phyloP scores from a whole-genome alignment of 2,797 vertebrate genomes.

The Poeciliopsis paucimaculata region DNA sequence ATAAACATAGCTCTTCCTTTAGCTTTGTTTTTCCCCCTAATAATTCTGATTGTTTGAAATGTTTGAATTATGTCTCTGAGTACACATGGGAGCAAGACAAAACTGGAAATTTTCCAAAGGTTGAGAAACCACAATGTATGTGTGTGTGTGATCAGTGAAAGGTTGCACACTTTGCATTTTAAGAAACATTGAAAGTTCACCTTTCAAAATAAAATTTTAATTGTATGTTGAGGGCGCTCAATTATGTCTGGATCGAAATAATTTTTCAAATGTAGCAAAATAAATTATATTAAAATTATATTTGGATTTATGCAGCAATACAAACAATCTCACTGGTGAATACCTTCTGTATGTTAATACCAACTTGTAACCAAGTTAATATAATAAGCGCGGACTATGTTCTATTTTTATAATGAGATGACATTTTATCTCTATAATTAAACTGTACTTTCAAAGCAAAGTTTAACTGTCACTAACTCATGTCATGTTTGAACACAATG shows the following conservation, averaged over 20 bases:
- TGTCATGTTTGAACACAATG: slow-evolving; percentile 4
- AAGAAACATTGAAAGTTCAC: background rate
- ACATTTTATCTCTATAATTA: background rate
- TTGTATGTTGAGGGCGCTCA: background rate
- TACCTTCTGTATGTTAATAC: background rate
- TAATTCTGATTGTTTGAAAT: background rate
- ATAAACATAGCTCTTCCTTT: background rate
- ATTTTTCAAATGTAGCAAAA: background rate
- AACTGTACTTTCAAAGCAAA: background rate
- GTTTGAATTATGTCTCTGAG: background rate
- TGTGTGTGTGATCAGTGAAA: background rate
- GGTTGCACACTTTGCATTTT: background rate
- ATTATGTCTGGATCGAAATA: background rate
- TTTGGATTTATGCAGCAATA: background rate
- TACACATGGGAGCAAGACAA: background rate
- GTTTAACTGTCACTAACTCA: background rate
- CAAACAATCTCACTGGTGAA: background rate
- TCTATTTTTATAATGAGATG: too few relatives aligned
- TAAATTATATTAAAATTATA: background rate
- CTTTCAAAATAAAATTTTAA: background rate
- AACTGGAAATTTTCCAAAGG: background rate
- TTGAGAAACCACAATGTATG: background rate
- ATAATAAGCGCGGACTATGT: background rate
- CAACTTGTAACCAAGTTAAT: background rate
- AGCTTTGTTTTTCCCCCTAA: background rate